A percentile compares a stretch with the other conserved stretches of the same genome.
Conservation (phyloP, 2,113 vertebrate genomes). For the Tragelaphus scriptus region DNA sequence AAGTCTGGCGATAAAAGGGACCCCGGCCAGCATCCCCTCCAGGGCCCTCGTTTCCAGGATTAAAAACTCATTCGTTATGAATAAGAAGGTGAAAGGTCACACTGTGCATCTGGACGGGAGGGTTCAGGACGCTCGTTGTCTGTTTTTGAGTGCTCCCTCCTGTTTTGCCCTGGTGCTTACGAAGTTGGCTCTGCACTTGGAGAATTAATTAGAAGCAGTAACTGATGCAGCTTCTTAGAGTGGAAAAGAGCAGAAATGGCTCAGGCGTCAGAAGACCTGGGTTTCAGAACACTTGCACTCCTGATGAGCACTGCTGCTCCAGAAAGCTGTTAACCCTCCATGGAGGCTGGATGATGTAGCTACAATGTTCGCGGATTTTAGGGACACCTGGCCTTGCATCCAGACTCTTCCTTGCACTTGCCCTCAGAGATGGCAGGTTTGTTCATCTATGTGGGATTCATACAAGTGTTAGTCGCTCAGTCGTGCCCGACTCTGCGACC, state of each 20-base stretch:
- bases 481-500: fast-evolving
- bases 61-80: not conserved
- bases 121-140: not conserved
- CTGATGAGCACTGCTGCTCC: not conserved
- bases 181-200: not conserved
- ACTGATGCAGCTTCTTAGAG: not conserved
- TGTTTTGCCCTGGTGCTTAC: not conserved
- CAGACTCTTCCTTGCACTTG: not conserved
- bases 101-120: not conserved
- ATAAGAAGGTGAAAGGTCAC: not conserved
- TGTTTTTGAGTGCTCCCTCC: not conserved
- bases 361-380: not conserved
- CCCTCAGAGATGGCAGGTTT: not conserved
- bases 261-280: not conserved
- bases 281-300: not conserved
- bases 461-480: not conserved
- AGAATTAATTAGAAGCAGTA: slow-evolving; percentile 24
- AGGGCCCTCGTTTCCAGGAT: not conserved
- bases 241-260: not conserved
- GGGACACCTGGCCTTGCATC: not conserved
- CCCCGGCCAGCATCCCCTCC: not conserved
- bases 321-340: not conserved
- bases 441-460: not conserved
- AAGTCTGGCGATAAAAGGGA: not conserved
- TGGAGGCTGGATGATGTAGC: not conserved